Evolutionary conservation across 2,888 invertebrate species (phyloP), one percentile per base, ranked within the genome.

Genomic region (Buathra laborator): DNA sequence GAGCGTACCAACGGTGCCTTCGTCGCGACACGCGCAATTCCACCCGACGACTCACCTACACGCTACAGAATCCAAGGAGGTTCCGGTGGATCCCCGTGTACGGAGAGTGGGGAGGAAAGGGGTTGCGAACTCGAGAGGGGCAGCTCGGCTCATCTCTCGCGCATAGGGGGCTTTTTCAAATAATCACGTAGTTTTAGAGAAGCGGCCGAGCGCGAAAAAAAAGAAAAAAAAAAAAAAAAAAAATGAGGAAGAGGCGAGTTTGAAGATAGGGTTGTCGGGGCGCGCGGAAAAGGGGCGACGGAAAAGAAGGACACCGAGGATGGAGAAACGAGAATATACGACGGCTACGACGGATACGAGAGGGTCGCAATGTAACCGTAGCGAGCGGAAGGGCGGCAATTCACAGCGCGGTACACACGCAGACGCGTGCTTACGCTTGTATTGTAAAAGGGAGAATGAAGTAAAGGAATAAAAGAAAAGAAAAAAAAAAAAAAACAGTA

Each of bases 171-270:
- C 89, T 92, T 71, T 92, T 91, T 90, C 88, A 90, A 92, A 91
- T 92, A 92, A 92, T 92, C 92, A 92, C 92, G 91, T 91, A 91
- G 90, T 89, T 90, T 92, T 90, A 87, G 86, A 89, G 89, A 89
- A 89, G 89, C 90, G 88, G 87, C 81, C 80, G 83, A 86, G 88
- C 82, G 83, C 83, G 84, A 86, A 86, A 24, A 24, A 19, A 19
- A 19, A 1, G 1, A 19, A 19, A 19, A 19, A 24, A 24, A 24
- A 19, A 24, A 24, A 24, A 24, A 24, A 24, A 24, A 24, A 24
- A 85, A 87, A 43, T 14, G 67, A 72, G 46, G 32, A 29, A 71
- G 71, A 56, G 37, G 56, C 43, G 71, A 64, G 12, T n/a, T 70
- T 70, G 16, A 19, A 37, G 56, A 53, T 75, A 5, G 70, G 37